Conservation (phyloP, 2,797 vertebrate species). For the Sebastes aleutianus region DNA sequence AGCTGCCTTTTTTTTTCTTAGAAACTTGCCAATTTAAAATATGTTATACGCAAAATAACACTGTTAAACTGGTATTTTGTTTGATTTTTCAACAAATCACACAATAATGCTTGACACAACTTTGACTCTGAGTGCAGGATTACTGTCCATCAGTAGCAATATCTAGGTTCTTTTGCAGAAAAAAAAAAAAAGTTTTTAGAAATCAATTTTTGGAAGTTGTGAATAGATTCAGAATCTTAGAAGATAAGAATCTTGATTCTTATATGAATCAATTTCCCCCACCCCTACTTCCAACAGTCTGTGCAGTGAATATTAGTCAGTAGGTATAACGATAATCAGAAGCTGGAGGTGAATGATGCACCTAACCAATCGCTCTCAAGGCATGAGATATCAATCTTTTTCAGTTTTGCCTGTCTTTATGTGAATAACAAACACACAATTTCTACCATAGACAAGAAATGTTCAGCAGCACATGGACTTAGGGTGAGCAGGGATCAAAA, state of each 20-base stretch:
- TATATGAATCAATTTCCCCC: too few species aligned
- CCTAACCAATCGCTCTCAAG: background rate
- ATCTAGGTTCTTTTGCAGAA: too few species aligned
- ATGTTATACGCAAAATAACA: background rate
- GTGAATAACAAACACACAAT: background rate
- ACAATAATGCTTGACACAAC: too few species aligned
- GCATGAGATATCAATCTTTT: background rate
- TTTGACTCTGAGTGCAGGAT: too few species aligned
- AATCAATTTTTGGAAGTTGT: too few species aligned
- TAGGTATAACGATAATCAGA: background rate
- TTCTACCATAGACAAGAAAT: background rate
- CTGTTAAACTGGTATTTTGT: too few species aligned
- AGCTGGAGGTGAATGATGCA: background rate
- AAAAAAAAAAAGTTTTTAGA: too few species aligned
- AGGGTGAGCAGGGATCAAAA: background rate
- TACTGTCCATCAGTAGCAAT: too few species aligned
- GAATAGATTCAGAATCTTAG: too few species aligned
- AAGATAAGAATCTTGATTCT: too few species aligned
- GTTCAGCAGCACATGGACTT: background rate
- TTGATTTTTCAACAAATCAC: too few species aligned
- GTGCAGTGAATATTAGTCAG: background rate
- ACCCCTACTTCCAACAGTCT: too few species aligned
- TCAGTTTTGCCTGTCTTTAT: background rate
- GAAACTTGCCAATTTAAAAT: background rate
- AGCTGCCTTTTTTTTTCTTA: background rate